Conservation (phyloP, 2,797 vertebrate genomes). For the Arnoldichthys spilopterus region DNA sequence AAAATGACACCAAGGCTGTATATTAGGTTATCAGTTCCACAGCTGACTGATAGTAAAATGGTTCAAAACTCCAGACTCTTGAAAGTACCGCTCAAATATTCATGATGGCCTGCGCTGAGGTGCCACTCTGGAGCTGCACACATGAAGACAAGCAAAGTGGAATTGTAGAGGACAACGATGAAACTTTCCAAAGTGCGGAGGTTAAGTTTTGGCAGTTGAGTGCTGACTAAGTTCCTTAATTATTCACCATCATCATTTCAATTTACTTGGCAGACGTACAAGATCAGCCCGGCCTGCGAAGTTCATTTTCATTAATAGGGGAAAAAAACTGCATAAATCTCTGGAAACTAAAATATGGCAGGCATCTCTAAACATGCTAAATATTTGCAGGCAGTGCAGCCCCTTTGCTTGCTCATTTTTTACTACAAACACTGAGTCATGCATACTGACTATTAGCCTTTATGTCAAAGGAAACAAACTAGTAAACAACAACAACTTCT, state of each 20-base stretch:
- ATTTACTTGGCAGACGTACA: conserved; percentile 31
- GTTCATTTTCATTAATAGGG: conserved; percentile 5
- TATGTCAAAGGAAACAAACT: too few species aligned
- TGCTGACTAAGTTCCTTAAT: conserved; percentile 37
- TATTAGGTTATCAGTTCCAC: conserved; percentile 51
- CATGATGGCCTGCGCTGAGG: conserved; percentile 42
- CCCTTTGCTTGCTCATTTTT: neutral
- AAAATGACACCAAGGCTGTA: conserved; percentile 40
- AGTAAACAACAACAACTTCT: too few species aligned
- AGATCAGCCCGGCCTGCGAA: conserved; percentile 3
- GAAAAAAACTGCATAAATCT: neutral
- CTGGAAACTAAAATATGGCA: conserved; percentile 6
- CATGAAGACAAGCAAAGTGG: neutral
- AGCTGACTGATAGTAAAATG: conserved; percentile 44
- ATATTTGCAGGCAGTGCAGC: neutral
- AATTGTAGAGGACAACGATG: conserved; percentile 21
- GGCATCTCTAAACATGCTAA: conserved; percentile 4
- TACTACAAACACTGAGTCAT: neutral
- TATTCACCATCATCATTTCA: conserved; percentile 37
- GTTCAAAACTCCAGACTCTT: conserved; percentile 36
- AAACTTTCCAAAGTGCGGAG: conserved; percentile 17
- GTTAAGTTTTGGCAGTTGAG: conserved; percentile 35
- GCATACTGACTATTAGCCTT: neutral
- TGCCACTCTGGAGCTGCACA: neutral
- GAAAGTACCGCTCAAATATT: conserved; percentile 52